Evolutionary conservation across 1,140 invertebrate species (phyloP).

Genomic region (Phocides pigmalion): DNA sequence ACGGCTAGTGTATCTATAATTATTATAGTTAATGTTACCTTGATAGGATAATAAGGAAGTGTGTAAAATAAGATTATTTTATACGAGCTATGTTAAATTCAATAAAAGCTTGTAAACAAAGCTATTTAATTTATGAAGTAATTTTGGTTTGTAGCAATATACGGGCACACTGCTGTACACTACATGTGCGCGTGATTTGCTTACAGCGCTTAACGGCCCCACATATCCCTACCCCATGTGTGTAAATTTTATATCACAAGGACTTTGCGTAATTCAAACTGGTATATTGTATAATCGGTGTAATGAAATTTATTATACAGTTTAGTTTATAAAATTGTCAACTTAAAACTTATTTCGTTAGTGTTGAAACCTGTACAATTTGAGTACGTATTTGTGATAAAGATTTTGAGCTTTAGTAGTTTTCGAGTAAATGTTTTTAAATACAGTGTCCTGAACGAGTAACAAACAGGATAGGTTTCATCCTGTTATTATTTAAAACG

Average conservation of each 20-base stretch:
- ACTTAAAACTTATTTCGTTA: slow-evolving; percentile 5
- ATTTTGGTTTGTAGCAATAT: not conserved
- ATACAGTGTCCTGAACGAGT: no score
- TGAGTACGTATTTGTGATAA: no score
- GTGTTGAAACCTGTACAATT: slow-evolving; percentile 3
- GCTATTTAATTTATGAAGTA: not conserved
- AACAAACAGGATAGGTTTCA: no score
- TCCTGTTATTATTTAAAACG: no score
- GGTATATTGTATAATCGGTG: slow-evolving; percentile 8
- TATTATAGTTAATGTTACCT: no score
- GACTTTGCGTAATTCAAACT: slow-evolving; percentile 16
- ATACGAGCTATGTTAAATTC: not conserved
- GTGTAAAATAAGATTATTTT: not conserved
- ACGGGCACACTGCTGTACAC: no score
- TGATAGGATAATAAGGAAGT: not conserved
- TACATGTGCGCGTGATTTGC: not conserved
- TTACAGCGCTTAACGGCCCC: not conserved
- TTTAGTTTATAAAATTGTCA: slow-evolving; percentile 2
- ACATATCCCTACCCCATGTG: slow-evolving; percentile 3
- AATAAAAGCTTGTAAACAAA: not conserved
- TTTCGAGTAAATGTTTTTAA: no score
- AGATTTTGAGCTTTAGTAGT: no score
- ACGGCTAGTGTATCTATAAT: no score
- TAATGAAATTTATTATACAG: slow-evolving; percentile 17
- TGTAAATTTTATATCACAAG: slow-evolving; percentile 1